phyloP scores from a whole-genome alignment of 2,113 vertebrate species.

The Trogon melanurus region DNA sequence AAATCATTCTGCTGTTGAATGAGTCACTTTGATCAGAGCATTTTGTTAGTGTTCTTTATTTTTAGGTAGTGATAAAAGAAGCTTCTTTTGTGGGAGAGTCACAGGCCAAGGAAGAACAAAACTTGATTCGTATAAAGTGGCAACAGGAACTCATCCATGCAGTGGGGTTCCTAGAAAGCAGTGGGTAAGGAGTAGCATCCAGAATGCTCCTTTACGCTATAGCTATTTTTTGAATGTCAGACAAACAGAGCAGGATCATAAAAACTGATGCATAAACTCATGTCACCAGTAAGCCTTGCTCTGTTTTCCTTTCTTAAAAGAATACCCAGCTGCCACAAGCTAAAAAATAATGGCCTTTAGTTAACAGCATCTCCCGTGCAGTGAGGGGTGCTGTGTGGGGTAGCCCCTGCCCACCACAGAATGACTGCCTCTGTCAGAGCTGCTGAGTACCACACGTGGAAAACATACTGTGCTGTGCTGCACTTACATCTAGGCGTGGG shows the following conservation, averaged over 20 bases:
- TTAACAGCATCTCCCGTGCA: accelerated
- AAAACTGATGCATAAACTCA: not conserved
- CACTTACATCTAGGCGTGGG: not conserved
- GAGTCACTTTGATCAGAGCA: conserved; percentile 42
- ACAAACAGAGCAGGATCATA: not conserved
- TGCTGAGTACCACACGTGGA: not conserved
- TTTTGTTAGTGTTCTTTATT: conserved; percentile 54
- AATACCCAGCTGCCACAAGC: not conserved
- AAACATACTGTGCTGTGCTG: not conserved
- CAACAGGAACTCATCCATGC: not conserved
- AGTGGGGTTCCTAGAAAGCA: not conserved
- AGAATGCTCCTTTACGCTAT: not conserved
- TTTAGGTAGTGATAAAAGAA: conserved; percentile 19
- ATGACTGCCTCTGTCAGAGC: accelerated
- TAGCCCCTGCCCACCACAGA: accelerated
- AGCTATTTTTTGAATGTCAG: not conserved
- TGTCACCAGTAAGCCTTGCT: not conserved
- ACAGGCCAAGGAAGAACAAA: not conserved
- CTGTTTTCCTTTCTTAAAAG: not conserved
- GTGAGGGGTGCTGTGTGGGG: not conserved
- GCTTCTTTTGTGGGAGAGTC: not conserved
- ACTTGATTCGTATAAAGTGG: not conserved
- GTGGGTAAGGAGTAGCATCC: not conserved
- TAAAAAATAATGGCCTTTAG: not conserved
- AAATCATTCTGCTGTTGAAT: conserved; percentile 57